Conservation (phyloP, 2,888 invertebrate species). For the Dexiosoma caninum region DNA sequence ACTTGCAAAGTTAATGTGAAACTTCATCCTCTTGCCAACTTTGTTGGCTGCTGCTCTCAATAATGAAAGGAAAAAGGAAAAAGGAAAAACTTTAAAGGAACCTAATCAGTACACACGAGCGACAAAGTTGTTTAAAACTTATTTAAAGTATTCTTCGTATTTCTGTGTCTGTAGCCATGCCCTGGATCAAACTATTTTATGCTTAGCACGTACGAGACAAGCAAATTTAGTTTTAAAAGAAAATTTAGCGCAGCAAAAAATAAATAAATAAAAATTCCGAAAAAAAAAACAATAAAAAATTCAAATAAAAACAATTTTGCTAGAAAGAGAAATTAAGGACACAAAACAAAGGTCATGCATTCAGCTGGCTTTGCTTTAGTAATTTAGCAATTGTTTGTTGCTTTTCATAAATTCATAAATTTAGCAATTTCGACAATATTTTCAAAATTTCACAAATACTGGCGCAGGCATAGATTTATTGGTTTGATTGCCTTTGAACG, state of each 20-base stretch:
- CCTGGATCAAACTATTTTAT: conserved; percentile 64
- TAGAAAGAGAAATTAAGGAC: conserved; percentile 32
- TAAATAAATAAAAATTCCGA: too few species aligned
- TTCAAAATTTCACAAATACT: not conserved
- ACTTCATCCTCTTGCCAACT: conserved; percentile 19
- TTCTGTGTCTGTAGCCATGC: not conserved
- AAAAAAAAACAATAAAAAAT: not conserved
- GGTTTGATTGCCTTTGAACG: conserved; percentile 3
- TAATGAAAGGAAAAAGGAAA: too few species aligned
- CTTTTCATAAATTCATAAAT: not conserved
- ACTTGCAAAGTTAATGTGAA: not conserved
- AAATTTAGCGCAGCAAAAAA: conserved; percentile 45
- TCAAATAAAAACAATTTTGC: not conserved
- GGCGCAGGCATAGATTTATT: not conserved
- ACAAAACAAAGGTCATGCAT: conserved; percentile 30
- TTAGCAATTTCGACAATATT: not conserved
- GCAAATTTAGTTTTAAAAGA: conserved; percentile 75
- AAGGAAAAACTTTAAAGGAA: conserved; percentile 47
- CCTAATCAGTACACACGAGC: conserved; percentile 63
- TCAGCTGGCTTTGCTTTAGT: not conserved
- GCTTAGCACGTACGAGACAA: conserved; percentile 75
- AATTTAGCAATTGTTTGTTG: not conserved
- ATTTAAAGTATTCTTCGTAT: conserved; percentile 3
- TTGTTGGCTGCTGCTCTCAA: conserved; percentile 9
- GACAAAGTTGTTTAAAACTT: conserved; percentile 54